Conservation (phyloP, 2,888 invertebrate species). For the Masnerella sp. region DNA sequence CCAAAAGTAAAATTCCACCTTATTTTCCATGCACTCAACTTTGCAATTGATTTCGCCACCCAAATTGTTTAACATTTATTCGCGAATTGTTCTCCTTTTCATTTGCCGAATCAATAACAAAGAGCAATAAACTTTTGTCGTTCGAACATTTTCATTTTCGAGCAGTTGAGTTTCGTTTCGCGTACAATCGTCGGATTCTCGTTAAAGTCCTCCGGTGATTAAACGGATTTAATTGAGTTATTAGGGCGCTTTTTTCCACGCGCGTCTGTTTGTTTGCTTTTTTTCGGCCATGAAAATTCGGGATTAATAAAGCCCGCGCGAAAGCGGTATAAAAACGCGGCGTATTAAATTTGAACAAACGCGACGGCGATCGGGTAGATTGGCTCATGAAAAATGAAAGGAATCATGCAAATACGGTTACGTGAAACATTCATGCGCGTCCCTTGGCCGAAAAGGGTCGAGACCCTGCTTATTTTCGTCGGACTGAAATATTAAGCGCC, state of each 20-base stretch:
- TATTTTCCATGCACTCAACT: too few species aligned
- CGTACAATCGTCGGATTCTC: conserved; percentile 1
- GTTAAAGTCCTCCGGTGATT: conserved; percentile 13
- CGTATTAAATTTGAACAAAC: conserved; percentile 21
- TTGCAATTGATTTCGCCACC: too few species aligned
- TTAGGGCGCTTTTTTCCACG: neutral
- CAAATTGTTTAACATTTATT: too few species aligned
- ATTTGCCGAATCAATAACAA: too few species aligned
- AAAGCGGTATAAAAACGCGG: conserved; percentile 1
- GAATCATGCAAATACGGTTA: conserved; percentile 20
- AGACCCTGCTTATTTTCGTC: conserved; percentile 1
- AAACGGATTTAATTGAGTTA: conserved; percentile 8
- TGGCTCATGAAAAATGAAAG: conserved; percentile 18
- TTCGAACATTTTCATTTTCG: too few species aligned
- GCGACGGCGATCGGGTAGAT: conserved; percentile 8
- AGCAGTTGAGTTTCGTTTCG: too few species aligned
- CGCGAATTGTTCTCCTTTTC: too few species aligned
- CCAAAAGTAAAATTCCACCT: too few species aligned
- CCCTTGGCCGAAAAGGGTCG: neutral
- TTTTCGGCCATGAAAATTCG: conserved; percentile 2
- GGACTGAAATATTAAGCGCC: conserved; percentile 2
- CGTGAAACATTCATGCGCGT: conserved; percentile 12
- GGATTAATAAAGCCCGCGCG: neutral
- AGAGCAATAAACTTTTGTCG: too few species aligned
- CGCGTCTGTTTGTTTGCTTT: conserved; percentile 3